Evolutionary conservation across 2,888 invertebrate genomes (phyloP), one percentile per base, ranked within the genome.

Genomic region (Choreutis nemorana): DNA sequence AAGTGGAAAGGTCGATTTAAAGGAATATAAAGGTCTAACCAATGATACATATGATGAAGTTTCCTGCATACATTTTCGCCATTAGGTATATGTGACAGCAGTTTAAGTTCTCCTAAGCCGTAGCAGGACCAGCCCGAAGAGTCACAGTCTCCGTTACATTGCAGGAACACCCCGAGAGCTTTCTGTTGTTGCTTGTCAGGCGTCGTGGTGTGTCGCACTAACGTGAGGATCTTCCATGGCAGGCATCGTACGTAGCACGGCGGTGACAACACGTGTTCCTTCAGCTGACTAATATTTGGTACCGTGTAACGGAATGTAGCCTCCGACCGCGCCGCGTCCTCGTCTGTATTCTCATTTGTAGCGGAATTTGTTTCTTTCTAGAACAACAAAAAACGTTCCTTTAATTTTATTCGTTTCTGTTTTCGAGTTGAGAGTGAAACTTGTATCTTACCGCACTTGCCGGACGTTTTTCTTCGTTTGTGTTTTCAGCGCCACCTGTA

Each of bases 191-290:
- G 83, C 29, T 89, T 81, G 29, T 91, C 91, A 35, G 88, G 87
- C 34, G 87, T 87, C 2, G 87, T 85, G 38, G 87, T 88, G 31
- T 67, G 54, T 3, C 96, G 83, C 8, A 94, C 90, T 84, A 97
- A 91, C 4, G 95, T 92, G 85, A 99, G 91, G 40, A 99, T 97
- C 73, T 94, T 95, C 98, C 98, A 99, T 30, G 98, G 98, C 48
- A 99, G 81, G 77, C 97, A 97, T 31, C 98, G 84, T 3, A 97
- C 94, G 71, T 87, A 94, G 50, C 91, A 93, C 1, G 96, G 86
- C 3, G 91, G 91, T 8, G 97, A 97, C 8, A 97, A 81, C 21
- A 86, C 84, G 38, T 88, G 87, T 44, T 89, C 83, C 82, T 91
- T 91, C 41, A 97, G 81, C 55, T 92, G 90, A 45, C 90, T 91